phyloP scores from a whole-genome alignment of 2,797 vertebrate species.

The Morus bassanus region DNA sequence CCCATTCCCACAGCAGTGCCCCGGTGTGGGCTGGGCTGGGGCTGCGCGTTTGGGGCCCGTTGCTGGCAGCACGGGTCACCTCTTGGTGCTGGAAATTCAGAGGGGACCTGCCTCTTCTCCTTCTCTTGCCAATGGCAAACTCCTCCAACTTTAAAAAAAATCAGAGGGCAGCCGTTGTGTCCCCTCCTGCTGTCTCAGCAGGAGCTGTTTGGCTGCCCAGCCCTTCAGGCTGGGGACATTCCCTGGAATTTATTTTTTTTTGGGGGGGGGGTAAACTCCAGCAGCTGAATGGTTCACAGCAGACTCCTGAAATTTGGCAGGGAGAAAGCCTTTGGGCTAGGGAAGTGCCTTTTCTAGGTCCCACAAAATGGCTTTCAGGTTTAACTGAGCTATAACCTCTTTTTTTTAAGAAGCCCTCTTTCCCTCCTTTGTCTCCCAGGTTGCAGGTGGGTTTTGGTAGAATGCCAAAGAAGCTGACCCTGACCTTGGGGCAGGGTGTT shows the following conservation, averaged over 20 bases:
- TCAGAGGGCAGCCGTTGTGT: accelerated
- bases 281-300: neutral
- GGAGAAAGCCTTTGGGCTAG: neutral
- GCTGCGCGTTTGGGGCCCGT: neutral
- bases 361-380: neutral
- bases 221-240: neutral
- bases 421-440: neutral
- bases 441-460: neutral
- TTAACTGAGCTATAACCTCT: neutral
- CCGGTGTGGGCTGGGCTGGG: accelerated
- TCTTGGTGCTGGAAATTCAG: neutral
- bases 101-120: neutral
- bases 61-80: accelerated
- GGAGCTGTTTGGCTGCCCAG: neutral
- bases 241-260: too few species aligned
- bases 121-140: neutral
- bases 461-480: neutral
- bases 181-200: neutral
- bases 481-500: accelerated
- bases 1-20: neutral
- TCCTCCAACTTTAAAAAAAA: neutral
- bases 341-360: neutral
- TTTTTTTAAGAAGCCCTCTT: neutral
- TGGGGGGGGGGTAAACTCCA: neutral
- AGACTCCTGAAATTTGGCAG: neutral